Evolutionary conservation across 2,797 vertebrate species (phyloP), one percentile per base, ranked within the genome.

Genomic region (Gallinago stenura): DNA sequence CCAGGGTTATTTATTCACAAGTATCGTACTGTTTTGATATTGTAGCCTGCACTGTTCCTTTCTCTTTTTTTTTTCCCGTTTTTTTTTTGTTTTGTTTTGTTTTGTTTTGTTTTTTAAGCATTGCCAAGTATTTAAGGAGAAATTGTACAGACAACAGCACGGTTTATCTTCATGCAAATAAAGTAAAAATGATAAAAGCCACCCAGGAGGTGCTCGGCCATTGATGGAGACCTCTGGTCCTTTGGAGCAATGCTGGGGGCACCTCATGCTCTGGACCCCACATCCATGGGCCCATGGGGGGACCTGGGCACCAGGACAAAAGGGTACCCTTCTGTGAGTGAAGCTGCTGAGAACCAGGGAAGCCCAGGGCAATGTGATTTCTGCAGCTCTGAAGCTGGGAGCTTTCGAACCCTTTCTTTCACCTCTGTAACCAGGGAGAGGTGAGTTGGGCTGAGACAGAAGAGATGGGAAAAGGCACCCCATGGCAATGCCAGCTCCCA

Each of bases 1-100:
- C 1, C 76, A 81, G 68, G 54, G 46, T 94, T 97, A 97, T 97
- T 97, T 97, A 97, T 97, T 97, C 91, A 89, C 89, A 71, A 93
- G 92, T 91, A 87, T 89, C 7, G 46, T 95, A 78, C 90, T 93
- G 82, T 86, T 94, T 93, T 72, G 91, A 75, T 94, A 94, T 93
- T 81, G 46, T 94, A 97, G 91, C 89, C 93, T 90, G 91, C 81
- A 53, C 61, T 86, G 77, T 64, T 93, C 61, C 50, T 72, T 81
- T 83, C 50, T 24, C 48, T 57, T n/a, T 71, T 46, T 28, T 77
- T 69, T 56, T 83, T 71, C 57, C 22, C 8, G 12, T 39, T 18
- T 28, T 61, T 19, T 26, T 30, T 37, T 61, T 93, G n/a, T n/a
- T 89, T 35, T 35, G 33, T 35, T 35, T 35, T 35, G 68, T 51